These are phyloP conservation scores for Lonchura striata DNA, from an alignment of 2,113 vertebrate species.

Conservation along the genomic window DNA sequence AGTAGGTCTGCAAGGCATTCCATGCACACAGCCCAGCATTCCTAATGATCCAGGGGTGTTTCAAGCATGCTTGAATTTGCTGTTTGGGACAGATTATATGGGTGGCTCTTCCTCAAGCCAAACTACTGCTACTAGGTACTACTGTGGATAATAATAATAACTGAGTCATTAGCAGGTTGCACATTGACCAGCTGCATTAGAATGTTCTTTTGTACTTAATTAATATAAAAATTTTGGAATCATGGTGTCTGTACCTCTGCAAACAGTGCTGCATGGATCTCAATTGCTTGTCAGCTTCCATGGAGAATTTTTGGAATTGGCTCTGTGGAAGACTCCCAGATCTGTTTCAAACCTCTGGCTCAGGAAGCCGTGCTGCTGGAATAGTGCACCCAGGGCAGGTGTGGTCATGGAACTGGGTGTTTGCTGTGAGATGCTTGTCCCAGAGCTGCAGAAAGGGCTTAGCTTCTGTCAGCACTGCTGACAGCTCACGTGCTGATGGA, in stretches of 20 bases:
- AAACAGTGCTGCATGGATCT: not conserved
- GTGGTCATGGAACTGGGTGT: not conserved
- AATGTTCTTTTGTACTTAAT: not conserved
- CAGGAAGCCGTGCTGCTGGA: not conserved
- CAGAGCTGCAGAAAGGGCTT: not conserved
- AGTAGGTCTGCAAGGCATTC: not conserved
- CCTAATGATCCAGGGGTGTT: not conserved
- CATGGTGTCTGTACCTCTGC: not conserved
- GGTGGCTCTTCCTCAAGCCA: not conserved
- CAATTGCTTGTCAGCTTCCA: not conserved
- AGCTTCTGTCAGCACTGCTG: not conserved
- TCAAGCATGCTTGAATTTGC: not conserved
- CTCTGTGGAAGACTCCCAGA: not conserved
- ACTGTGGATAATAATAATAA: not conserved
- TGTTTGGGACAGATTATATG: not conserved
- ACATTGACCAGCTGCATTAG: not conserved
- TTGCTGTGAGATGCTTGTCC: not conserved
- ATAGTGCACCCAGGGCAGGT: not conserved
- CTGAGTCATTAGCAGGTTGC: too few species aligned
- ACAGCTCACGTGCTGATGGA: not conserved
- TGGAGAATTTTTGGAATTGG: not conserved
- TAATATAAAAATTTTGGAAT: not conserved
- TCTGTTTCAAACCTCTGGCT: not conserved
- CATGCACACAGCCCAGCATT: not conserved
- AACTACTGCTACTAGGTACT: not conserved